Percentiles rank a stretch among this genome's conserved stretches.
Conservation (phyloP, 2,113 vertebrate species). For the Marmota flaviventris region DNA sequence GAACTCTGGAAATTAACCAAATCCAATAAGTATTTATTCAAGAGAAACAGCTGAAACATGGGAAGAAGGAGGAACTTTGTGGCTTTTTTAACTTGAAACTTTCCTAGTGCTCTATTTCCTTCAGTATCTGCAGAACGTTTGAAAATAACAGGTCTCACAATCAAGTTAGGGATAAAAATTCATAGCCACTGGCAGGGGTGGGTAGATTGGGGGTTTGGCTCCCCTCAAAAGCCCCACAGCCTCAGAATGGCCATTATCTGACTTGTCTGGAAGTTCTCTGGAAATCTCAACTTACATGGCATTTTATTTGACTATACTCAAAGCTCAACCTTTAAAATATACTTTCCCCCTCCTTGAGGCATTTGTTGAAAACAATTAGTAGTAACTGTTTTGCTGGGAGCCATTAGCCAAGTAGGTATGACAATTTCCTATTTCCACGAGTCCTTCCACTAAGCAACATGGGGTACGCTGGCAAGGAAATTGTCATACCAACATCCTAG, state of each 20-base stretch:
- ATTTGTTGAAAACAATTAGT: background rate
- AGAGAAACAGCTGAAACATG: background rate
- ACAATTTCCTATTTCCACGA: too few relatives aligned
- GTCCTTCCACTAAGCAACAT: too few relatives aligned
- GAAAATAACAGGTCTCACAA: background rate
- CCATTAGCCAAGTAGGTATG: too few relatives aligned
- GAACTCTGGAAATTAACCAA: slow-evolving; percentile 12
- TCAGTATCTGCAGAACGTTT: background rate
- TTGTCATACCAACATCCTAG: background rate
- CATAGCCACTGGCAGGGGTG: background rate
- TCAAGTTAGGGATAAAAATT: background rate
- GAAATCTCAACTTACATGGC: background rate
- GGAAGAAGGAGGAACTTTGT: background rate
- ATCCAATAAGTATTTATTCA: background rate
- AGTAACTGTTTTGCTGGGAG: background rate
- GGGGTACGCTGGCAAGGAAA: too few relatives aligned
- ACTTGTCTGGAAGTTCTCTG: background rate
- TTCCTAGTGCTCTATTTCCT: background rate
- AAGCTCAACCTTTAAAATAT: background rate
- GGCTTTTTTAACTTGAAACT: background rate
- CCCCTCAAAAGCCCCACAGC: background rate
- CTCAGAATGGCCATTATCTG: background rate
- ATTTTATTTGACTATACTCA: background rate
- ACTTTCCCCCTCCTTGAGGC: background rate
- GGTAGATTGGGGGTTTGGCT: background rate